Evolutionary conservation across 64 coral and sea anemone genomes (phyloP), one percentile per base, ranked within the genome.

Genomic region (Montipora foliosa): DNA sequence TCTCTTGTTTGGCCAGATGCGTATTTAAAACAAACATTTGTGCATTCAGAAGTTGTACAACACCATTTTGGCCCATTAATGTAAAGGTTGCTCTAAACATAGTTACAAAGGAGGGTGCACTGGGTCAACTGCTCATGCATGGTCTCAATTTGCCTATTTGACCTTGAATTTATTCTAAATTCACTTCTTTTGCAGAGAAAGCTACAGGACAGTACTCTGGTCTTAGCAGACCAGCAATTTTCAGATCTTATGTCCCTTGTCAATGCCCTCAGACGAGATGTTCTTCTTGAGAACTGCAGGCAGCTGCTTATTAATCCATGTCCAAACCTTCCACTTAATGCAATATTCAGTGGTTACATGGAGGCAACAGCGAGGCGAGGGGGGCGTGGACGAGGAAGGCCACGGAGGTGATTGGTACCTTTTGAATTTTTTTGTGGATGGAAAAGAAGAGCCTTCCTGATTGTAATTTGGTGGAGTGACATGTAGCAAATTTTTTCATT

Each of bases 291-390:
- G 55, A 57, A 94, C 47, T 97, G 88, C 75, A 51, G 17, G 29
- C 50, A 88, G 59, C 57, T 97, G 1, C 83, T 97, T 17, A 89
- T 67, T 77, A 97, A 91, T 25, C 95, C 95, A 1, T 97, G 95
- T 67, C 95, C 92, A 17, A 75, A 87, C 62, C 95, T 97, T 47
- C 92, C 92, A 5, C 73, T 97, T 0, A 94, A 94, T 81, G 60
- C 76, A 49, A 87, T 89, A 60, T 96, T 96, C 75, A 94, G 21
- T 60, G 95, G 95, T 67, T 96, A 96, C 74, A 77, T 59, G 8
- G 16, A 48, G 6, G 76, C 75, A 5, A 60, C 66, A 0, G 67
- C 79, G 3, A 73, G 75, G 73, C 80, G 62, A 47, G 46, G 89
- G 15, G 82, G 87, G 12, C 71, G 70, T 10, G 85, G 76, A 49